phyloP scores from a whole-genome alignment of 2,888 invertebrate genomes.

The Lysandra coridon region DNA sequence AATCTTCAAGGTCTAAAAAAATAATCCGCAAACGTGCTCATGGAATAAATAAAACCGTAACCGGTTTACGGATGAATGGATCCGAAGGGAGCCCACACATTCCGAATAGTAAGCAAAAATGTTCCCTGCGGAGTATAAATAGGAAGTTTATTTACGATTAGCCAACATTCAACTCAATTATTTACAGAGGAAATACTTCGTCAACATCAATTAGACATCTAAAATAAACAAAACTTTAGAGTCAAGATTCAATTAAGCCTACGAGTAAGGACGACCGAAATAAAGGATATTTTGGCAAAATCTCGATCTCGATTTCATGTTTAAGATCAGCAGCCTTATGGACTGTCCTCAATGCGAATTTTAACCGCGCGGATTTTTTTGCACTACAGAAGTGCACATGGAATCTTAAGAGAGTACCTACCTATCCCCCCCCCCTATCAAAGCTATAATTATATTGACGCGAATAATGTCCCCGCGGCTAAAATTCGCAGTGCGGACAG shows the following conservation, averaged over 20 bases:
- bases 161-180: conserved; percentile 24
- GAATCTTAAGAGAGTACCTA: too few species aligned
- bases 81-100: not conserved
- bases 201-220: conserved; percentile 10
- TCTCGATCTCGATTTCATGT: not conserved
- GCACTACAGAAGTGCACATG: too few species aligned
- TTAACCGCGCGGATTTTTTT: too few species aligned
- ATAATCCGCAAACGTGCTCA: conserved; percentile 30
- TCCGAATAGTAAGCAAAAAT: not conserved
- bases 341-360: too few species aligned
- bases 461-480: too few species aligned
- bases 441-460: too few species aligned
- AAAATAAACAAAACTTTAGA: conserved; percentile 6
- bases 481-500: too few species aligned
- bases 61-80: not conserved
- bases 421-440: too few species aligned
- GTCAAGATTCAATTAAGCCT: not conserved
- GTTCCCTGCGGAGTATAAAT: not conserved
- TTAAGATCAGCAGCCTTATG: not conserved
- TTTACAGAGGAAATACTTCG: conserved; percentile 12
- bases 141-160: conserved; percentile 18
- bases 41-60: conserved; percentile 4
- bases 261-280: not conserved
- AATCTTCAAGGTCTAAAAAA: not conserved
- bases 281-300: not conserved